Conservation (phyloP, 1,140 invertebrate species). For the Hypothenemus hampei region DNA sequence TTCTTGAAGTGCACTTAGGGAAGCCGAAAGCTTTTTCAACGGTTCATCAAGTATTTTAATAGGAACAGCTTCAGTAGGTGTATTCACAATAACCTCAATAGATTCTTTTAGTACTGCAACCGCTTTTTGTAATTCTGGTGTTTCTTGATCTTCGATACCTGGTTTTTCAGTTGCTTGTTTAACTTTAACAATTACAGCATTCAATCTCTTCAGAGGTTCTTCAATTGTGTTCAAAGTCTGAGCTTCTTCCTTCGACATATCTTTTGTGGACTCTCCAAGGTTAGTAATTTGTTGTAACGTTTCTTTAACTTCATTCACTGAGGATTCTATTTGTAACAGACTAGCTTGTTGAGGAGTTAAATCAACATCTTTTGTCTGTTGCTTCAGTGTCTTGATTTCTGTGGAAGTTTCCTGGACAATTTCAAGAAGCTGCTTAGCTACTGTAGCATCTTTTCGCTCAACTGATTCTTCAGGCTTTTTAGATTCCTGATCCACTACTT, state of each 20-base stretch:
- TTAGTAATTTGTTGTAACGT: conserved; percentile 4
- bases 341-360: too few relatives aligned
- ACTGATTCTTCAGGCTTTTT: too few relatives aligned
- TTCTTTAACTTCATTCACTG: too few relatives aligned
- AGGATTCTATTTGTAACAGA: too few relatives aligned
- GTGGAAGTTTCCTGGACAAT: too few relatives aligned
- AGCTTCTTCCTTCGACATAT: conserved; percentile 9
- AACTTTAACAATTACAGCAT: conserved; percentile 1
- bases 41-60: conserved; percentile 13
- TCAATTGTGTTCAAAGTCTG: conserved; percentile 5
- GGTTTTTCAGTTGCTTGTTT: conserved; percentile 19
- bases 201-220: conserved; percentile 17
- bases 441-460: too few relatives aligned
- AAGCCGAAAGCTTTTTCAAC: conserved; percentile 13
- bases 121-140: conserved; percentile 17
- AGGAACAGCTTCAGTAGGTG: conserved; percentile 5
- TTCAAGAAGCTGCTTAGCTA: too few relatives aligned
- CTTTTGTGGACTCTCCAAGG: conserved; percentile 1
- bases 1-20: conserved; percentile 16
- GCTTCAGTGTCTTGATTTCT: too few relatives aligned
- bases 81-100: conserved; percentile 7
- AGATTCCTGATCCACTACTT: background rate
- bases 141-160: conserved; percentile 6
- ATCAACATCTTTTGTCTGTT: too few relatives aligned
- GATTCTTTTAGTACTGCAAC: conserved; percentile 12